Evolutionary conservation across 53 echinoderm and acorn worm genomes (phyloP).

Genomic region (Pentamera pediparva): DNA sequence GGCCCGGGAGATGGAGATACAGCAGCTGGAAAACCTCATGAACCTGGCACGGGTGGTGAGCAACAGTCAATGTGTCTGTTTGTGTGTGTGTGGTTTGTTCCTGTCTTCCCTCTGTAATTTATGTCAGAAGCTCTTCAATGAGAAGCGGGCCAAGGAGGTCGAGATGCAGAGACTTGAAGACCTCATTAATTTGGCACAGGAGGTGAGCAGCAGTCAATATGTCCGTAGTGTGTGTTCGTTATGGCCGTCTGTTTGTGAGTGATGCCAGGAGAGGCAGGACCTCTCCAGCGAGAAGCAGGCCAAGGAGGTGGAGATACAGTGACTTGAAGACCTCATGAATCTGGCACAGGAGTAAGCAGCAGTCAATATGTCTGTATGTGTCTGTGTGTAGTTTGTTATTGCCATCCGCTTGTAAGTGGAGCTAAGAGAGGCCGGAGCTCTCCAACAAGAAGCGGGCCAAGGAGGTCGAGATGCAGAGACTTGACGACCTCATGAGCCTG

Average conservation of each 20-base stretch:
- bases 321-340: conserved; percentile 67
- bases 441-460: conserved; percentile 59
- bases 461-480: conserved; percentile 65
- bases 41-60: conserved; percentile 83
- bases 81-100: background rate
- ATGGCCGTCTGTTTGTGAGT: background rate
- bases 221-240: too few species aligned
- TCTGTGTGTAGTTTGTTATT: background rate
- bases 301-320: conserved; percentile 72
- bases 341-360: conserved; percentile 92
- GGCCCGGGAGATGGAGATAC: conserved; percentile 66
- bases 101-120: background rate
- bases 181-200: conserved; percentile 75
- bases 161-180: conserved; percentile 70
- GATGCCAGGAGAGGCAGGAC: too few species aligned
- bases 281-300: conserved; percentile 55
- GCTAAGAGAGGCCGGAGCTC: conserved; percentile 46
- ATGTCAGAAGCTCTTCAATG: too few species aligned
- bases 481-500: conserved; percentile 71
- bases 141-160: conserved; percentile 63
- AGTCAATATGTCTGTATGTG: too few species aligned
- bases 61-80: background rate
- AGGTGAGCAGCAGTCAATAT: too few species aligned
- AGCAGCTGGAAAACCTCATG: conserved; percentile 67
- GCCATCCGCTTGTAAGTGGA: background rate